A percentile compares a stretch with the other conserved stretches of the same genome.
Evolutionary conservation across 2,113 vertebrate genomes (phyloP).

Genomic region (Dasyornis broadbenti): DNA sequence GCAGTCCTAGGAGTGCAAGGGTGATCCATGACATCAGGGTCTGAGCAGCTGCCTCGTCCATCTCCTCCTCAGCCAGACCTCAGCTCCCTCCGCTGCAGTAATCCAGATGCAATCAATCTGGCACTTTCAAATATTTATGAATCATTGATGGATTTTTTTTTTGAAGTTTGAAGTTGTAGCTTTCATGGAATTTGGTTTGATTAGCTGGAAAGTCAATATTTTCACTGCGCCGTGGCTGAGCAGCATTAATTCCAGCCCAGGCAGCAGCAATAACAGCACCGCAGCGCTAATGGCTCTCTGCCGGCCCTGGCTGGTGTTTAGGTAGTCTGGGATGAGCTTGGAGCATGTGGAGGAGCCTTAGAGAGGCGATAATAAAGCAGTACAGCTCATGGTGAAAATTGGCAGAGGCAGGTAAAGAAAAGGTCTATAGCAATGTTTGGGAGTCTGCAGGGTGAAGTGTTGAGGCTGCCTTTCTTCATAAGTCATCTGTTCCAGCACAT

Average conservation of each 20-base stretch:
- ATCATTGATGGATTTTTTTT: constrained; percentile 63
- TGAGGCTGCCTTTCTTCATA: not conserved
- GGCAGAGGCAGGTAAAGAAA: not conserved
- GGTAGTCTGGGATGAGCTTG: not conserved
- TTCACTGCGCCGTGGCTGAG: constrained; percentile 6
- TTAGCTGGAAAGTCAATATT: constrained; percentile 71
- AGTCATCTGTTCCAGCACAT: not conserved
- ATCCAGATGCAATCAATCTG: constrained; percentile 37
- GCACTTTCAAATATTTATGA: constrained; percentile 74
- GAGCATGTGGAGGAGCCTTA: not conserved
- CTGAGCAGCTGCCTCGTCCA: not conserved
- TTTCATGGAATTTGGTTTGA: constrained; percentile 71
- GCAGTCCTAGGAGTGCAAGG: not conserved
- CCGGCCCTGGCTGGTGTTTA: not conserved
- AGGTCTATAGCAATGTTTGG: not conserved
- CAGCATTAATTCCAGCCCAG: not conserved
- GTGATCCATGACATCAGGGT: not conserved
- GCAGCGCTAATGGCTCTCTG: not conserved
- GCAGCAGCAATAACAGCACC: not conserved
- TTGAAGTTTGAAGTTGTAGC: constrained; percentile 56
- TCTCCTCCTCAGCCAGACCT: not conserved
- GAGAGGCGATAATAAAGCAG: not conserved
- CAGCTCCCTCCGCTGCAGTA: not conserved
- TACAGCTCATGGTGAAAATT: not conserved
- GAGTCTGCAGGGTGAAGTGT: not conserved